These are phyloP conservation scores for Terrapene triunguis DNA, from an alignment of 2,113 vertebrate genomes.

Conservation along the genomic window DNA sequence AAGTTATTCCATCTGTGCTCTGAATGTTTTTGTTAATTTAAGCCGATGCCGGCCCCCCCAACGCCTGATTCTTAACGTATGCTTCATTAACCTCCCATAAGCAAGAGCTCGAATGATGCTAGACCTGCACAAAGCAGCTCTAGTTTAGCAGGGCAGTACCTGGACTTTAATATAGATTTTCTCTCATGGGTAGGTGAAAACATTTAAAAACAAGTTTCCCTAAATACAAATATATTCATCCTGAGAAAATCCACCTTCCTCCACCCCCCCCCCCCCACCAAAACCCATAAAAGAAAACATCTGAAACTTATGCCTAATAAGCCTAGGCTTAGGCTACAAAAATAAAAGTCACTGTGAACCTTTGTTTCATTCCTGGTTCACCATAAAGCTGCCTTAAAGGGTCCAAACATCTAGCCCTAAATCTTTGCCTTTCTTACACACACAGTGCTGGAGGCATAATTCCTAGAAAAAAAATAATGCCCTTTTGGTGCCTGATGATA, in stretches of 20 bases:
- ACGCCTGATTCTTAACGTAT: neutral
- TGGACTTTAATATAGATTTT: neutral
- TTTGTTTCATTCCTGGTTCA: neutral
- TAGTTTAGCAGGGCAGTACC: neutral
- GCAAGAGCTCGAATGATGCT: neutral
- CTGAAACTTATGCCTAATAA: neutral
- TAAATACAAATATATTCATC: neutral
- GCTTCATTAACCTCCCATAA: neutral
- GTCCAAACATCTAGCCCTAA: neutral
- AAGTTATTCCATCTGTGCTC: neutral
- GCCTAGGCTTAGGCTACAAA: neutral
- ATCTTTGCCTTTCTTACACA: neutral
- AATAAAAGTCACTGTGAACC: neutral
- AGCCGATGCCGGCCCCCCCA: neutral
- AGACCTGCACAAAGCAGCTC: neutral
- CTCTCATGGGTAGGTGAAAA: neutral
- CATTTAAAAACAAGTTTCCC: neutral
- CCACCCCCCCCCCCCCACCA: rapidly evolving
- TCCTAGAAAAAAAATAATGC: neutral
- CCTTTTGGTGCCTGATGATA: neutral
- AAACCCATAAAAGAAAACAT: neutral
- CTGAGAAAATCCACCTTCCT: neutral
- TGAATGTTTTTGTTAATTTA: neutral
- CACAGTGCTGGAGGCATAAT: neutral
- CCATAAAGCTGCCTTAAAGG: neutral